phyloP scores from a whole-genome alignment of 2,113 vertebrate genomes.

The Eurystomus gularis region DNA sequence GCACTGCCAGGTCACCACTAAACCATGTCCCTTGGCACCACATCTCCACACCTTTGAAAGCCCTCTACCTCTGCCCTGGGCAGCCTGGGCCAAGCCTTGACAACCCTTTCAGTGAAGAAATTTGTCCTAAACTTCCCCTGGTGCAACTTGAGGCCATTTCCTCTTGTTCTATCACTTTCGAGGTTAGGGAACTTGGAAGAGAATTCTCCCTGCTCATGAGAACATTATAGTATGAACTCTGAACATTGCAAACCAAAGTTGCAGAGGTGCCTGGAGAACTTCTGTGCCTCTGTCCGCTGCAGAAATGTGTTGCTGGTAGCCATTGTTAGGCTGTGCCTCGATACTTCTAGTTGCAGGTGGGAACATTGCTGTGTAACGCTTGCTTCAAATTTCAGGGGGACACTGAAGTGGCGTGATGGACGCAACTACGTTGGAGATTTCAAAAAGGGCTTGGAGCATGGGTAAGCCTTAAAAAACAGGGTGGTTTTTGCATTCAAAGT shows the following conservation, averaged over 20 bases:
- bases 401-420: conserved; percentile 74
- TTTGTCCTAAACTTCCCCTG: too few species aligned
- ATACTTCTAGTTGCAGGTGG: neutral
- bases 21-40: too few species aligned
- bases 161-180: neutral
- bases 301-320: neutral
- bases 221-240: neutral
- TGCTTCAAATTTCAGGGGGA: conserved; percentile 69
- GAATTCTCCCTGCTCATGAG: neutral
- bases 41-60: too few species aligned
- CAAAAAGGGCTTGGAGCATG: conserved; percentile 75
- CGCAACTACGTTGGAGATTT: conserved; percentile 74
- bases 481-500: accelerated
- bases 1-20: too few species aligned
- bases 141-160: too few species aligned
- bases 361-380: neutral
- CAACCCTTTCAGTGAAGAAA: too few species aligned
- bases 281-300: neutral
- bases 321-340: too few species aligned
- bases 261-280: neutral
- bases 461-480: conserved; percentile 47
- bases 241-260: neutral
- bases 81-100: too few species aligned
- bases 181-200: neutral
- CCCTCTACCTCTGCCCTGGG: too few species aligned